Evolutionary conservation across 2,888 invertebrate genomes (phyloP).

Genomic region (Ichneumon xanthorius): DNA sequence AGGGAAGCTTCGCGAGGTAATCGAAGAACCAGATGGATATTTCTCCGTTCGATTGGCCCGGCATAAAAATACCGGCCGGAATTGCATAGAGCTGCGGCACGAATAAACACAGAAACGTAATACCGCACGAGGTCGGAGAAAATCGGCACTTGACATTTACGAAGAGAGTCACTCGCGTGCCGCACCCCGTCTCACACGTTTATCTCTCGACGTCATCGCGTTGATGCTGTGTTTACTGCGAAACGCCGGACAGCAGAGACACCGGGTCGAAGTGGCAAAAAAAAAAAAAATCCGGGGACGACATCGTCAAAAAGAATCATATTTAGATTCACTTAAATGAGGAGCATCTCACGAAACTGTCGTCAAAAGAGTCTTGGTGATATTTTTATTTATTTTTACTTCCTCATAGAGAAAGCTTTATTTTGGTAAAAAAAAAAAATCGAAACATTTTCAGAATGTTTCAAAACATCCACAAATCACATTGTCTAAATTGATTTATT

Average conservation of each 20-base stretch:
- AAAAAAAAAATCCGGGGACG: constrained; percentile 21
- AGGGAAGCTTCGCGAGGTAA: neutral
- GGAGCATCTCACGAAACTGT: neutral
- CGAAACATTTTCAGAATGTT: too few relatives aligned
- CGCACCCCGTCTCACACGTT: constrained; percentile 71
- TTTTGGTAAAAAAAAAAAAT: too few relatives aligned
- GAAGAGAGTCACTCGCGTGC: constrained; percentile 72
- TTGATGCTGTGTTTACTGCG: constrained; percentile 5
- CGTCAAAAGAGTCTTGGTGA: too few relatives aligned
- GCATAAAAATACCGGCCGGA: constrained; percentile 24
- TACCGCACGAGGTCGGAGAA: constrained; percentile 68
- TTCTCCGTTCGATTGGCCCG: constrained; percentile 14
- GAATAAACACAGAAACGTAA: constrained; percentile 59
- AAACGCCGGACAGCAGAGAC: neutral
- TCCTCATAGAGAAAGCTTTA: too few relatives aligned
- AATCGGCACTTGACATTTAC: constrained; percentile 75
- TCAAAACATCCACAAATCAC: too few relatives aligned
- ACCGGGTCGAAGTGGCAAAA: neutral
- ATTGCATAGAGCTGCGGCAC: neutral
- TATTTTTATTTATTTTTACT: neutral
- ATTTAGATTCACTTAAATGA: neutral
- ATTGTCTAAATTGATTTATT: too few relatives aligned
- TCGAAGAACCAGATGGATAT: constrained; percentile 4
- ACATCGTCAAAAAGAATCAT: neutral
- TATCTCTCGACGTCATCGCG: constrained; percentile 51